These are phyloP conservation scores for Chlorospingus flavigularis DNA, from an alignment of 2,797 vertebrate species.

Conservation along the genomic window DNA sequence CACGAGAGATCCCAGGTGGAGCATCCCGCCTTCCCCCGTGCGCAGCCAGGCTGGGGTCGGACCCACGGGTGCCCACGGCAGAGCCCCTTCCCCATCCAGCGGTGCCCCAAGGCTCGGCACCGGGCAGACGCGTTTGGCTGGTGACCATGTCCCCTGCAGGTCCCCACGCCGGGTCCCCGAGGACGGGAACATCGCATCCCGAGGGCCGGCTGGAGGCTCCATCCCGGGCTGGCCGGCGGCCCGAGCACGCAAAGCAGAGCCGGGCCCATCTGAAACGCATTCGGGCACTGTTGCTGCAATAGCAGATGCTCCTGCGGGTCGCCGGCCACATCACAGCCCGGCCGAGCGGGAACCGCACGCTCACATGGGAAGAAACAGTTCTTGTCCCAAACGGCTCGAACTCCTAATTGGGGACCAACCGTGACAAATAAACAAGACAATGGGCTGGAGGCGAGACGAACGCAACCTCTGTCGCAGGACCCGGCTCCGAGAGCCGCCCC, in stretches of 20 bases:
- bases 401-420: constrained; percentile 43
- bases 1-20: background rate
- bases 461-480: constrained; percentile 10
- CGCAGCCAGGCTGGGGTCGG: fast-evolving
- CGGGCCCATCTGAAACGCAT: constrained; percentile 59
- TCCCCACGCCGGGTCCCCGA: background rate
- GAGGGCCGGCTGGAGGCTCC: background rate
- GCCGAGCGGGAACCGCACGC: constrained; percentile 11
- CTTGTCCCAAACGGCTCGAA: background rate
- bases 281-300: constrained; percentile 56
- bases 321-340: constrained; percentile 47
- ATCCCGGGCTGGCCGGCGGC: background rate
- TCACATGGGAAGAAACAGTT: constrained; percentile 48
- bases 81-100: background rate
- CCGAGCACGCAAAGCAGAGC: background rate
- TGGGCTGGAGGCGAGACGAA: constrained; percentile 48
- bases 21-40: background rate
- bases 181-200: background rate
- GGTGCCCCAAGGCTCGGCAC: fast-evolving
- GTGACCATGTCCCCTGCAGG: background rate
- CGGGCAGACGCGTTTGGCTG: fast-evolving
- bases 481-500: background rate
- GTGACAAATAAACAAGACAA: constrained; percentile 61
- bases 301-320: constrained; percentile 57
- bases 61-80: fast-evolving